Evolutionary conservation across 2,888 invertebrate genomes (phyloP).

Genomic region (Tachystola acroxantha): DNA sequence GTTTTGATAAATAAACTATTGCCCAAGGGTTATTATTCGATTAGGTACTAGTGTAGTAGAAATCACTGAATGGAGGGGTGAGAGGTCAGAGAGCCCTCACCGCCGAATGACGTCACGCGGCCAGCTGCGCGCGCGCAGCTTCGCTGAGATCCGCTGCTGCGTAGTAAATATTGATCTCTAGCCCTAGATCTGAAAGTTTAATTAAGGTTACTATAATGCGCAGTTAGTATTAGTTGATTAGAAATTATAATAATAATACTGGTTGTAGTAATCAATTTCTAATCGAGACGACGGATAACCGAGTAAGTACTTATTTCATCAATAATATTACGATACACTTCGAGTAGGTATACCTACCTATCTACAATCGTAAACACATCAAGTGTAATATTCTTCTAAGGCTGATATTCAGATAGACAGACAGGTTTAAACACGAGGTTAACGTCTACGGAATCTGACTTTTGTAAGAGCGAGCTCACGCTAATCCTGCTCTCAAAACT

Average conservation of each 20-base stretch:
- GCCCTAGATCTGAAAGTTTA: conserved; percentile 12
- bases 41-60: conserved; percentile 13
- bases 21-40: conserved; percentile 17
- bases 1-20: conserved; percentile 11
- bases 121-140: conserved; percentile 18
- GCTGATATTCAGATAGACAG: too few species aligned
- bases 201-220: conserved; percentile 14
- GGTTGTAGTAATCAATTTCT: too few species aligned
- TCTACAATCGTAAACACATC: too few species aligned
- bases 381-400: too few species aligned
- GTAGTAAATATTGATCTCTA: conserved; percentile 15
- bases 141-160: conserved; percentile 18
- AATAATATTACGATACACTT: too few species aligned
- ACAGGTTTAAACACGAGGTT: too few species aligned
- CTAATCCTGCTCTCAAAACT: too few species aligned
- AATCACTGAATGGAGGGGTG: conserved; percentile 38
- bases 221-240: conserved; percentile 8
- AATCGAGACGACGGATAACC: too few species aligned
- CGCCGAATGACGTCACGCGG: conserved; percentile 24
- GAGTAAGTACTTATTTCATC: too few species aligned
- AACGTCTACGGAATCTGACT: too few species aligned
- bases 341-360: too few species aligned
- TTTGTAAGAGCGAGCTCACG: too few species aligned
- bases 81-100: conserved; percentile 27
- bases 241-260: background rate